phyloP scores from a whole-genome alignment of 2,888 invertebrate species.

The Dioctria linearis region DNA sequence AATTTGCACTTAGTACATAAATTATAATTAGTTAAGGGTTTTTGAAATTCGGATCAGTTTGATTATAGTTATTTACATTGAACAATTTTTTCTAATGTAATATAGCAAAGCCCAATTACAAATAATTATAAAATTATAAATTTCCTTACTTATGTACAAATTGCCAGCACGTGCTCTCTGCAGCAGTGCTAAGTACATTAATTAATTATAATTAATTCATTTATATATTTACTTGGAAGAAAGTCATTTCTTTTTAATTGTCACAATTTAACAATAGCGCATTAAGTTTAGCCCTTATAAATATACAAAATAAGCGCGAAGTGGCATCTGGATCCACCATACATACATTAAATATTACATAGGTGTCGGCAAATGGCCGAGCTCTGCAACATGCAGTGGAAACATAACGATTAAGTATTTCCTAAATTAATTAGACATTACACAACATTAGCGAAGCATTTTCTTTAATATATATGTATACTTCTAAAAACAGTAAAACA shows the following conservation, averaged over 20 bases:
- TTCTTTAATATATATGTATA: background rate
- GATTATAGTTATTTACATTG: conserved; percentile 53
- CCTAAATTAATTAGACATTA: conserved; percentile 23
- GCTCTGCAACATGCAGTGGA: background rate
- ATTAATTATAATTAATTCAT: no score
- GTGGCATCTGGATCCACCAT: background rate
- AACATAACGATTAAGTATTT: conserved; percentile 35
- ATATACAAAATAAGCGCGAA: background rate
- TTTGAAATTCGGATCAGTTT: conserved; percentile 53
- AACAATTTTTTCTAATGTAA: conserved; percentile 11
- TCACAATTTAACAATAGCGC: conserved; percentile 36
- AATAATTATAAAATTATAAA: conserved; percentile 50
- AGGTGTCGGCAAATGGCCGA: background rate
- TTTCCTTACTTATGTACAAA: conserved; percentile 38
- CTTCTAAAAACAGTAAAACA: conserved; percentile 32
- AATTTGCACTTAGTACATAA: conserved; percentile 39
- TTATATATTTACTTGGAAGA: conserved; percentile 8
- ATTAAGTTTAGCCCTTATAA: background rate
- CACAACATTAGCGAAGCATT: conserved; percentile 39
- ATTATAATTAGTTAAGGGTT: conserved; percentile 48
- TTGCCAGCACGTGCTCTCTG: conserved; percentile 26
- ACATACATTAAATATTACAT: background rate
- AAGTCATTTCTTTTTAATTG: conserved; percentile 31
- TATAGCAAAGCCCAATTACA: conserved; percentile 41
- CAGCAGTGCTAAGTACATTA: background rate